These are phyloP conservation scores for Oplegnathus fasciatus DNA, from an alignment of 2,113 vertebrate genomes.

Conservation along the genomic window DNA sequence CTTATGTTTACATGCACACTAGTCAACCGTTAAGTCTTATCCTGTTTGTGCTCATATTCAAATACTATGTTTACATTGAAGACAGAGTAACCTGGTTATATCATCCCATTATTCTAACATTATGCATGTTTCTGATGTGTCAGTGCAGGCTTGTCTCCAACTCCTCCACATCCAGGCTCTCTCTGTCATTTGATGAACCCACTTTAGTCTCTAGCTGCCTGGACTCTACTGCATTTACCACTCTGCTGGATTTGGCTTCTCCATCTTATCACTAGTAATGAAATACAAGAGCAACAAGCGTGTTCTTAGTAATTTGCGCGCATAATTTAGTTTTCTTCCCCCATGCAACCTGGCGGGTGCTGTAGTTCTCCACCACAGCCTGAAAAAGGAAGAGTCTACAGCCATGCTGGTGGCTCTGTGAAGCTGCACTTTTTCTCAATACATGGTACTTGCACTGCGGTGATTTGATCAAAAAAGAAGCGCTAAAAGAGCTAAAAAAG, in stretches of 20 bases:
- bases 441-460: no score
- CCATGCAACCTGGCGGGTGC: not conserved
- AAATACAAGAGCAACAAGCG: not conserved
- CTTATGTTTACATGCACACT: not conserved
- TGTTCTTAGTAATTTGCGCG: no score
- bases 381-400: no score
- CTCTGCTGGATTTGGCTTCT: not conserved
- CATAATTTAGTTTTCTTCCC: no score
- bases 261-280: not conserved
- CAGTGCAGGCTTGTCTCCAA: not conserved
- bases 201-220: not conserved
- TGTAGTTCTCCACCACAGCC: not conserved
- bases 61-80: not conserved
- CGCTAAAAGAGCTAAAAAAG: not conserved
- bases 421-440: no score
- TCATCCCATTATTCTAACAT: not conserved
- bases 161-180: not conserved
- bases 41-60: not conserved
- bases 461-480: no score
- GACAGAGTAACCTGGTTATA: not conserved
- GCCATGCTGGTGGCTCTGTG: no score
- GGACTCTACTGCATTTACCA: not conserved
- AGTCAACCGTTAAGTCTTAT: not conserved
- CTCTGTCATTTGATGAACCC: not conserved
- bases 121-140: not conserved